Conservation (phyloP, 2,113 vertebrate genomes). For the Neoarius graeffei region DNA sequence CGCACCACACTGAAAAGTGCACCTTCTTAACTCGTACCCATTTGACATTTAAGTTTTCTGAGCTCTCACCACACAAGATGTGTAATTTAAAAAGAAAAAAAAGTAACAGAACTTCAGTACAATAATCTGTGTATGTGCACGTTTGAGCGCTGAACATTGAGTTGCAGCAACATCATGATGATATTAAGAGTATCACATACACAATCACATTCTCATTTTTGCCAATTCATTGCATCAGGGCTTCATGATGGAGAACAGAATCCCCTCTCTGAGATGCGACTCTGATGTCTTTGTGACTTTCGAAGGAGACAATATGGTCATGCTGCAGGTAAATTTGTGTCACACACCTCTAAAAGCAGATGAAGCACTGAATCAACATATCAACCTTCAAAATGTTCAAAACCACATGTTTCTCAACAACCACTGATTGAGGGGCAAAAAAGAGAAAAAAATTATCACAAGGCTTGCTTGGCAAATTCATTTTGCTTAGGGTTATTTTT, state of each 20-base stretch:
- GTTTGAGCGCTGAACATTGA: not conserved
- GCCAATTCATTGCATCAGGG: conserved; percentile 50
- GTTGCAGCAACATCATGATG: not conserved
- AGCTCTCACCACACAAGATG: not conserved
- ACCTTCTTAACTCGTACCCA: not conserved
- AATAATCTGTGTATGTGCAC: not conserved
- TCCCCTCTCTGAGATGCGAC: conserved; percentile 68
- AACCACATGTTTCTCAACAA: conserved; percentile 3
- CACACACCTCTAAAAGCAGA: not conserved
- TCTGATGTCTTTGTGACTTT: conserved; percentile 70
- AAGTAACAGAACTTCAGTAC: not conserved
- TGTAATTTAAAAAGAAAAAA: not conserved
- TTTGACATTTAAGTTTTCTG: conserved; percentile 38
- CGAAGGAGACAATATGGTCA: conserved; percentile 70
- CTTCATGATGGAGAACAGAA: conserved; percentile 70
- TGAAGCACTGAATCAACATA: not conserved
- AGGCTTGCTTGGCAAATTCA: conserved; percentile 31
- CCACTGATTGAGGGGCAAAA: not conserved
- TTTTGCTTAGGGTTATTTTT: conserved; percentile 53
- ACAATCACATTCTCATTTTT: conserved; percentile 8
- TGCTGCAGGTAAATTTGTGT: conserved; percentile 67
- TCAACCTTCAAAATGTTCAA: not conserved
- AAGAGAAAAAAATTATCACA: conserved; percentile 33
- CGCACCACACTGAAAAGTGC: not conserved
- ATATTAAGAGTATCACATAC: not conserved